phyloP scores from a whole-genome alignment of 2,113 vertebrate species.

The Axis porcinus region DNA sequence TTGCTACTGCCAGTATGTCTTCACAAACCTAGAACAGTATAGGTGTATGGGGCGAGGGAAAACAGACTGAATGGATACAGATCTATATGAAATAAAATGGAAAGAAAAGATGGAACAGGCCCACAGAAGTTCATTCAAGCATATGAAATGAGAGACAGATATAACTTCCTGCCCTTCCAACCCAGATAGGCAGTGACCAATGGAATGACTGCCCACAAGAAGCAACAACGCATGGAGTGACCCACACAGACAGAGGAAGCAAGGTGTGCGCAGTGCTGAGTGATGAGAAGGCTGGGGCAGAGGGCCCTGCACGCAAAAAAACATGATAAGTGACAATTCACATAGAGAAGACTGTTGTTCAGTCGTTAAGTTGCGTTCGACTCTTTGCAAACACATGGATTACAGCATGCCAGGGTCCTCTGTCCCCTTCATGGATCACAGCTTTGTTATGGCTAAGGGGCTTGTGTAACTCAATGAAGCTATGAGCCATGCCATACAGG shows the following conservation, averaged over 20 bases:
- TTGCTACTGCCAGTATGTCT: not conserved
- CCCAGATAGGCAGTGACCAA: too few species aligned
- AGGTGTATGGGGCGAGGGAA: not conserved
- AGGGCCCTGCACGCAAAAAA: not conserved
- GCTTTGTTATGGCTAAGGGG: not conserved
- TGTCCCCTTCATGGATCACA: not conserved
- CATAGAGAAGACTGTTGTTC: not conserved
- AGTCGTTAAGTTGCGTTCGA: not conserved
- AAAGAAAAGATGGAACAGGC: not conserved
- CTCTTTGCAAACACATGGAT: not conserved
- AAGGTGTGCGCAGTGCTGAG: not conserved
- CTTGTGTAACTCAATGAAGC: not conserved
- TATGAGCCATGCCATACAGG: not conserved
- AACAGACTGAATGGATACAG: not conserved
- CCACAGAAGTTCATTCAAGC: not conserved
- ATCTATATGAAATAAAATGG: not conserved
- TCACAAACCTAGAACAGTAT: not conserved
- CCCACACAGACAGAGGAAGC: not conserved
- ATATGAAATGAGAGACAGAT: not conserved
- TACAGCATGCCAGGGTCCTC: not conserved
- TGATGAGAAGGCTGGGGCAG: not conserved
- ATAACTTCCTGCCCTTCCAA: not conserved
- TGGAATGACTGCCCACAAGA: too few species aligned
- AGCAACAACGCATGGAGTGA: not conserved
- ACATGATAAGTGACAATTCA: not conserved